Percentiles rank a stretch among this genome's conserved stretches.
Conservation (phyloP, 2,113 vertebrate genomes). For the Eulemur macaco region DNA sequence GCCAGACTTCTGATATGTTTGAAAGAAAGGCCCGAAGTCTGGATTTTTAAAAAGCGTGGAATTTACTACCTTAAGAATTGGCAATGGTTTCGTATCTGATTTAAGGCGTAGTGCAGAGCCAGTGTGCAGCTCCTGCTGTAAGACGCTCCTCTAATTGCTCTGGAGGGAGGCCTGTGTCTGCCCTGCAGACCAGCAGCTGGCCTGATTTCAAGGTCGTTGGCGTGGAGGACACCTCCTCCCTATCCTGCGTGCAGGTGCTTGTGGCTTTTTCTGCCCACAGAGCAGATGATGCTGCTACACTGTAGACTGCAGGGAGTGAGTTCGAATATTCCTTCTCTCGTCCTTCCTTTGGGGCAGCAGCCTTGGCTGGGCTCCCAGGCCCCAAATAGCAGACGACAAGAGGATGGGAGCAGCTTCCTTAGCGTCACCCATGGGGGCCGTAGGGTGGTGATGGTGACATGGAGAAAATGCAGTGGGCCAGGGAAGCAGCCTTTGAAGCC, state of each 20-base stretch:
- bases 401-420: background rate
- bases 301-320: background rate
- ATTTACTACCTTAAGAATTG: background rate
- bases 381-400: background rate
- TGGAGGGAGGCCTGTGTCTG: background rate
- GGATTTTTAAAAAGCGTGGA: background rate
- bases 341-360: background rate
- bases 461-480: background rate
- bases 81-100: background rate
- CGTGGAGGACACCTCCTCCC: background rate
- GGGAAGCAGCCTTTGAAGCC: conserved; percentile 9
- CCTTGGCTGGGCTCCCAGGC: background rate
- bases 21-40: background rate
- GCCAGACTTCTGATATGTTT: background rate
- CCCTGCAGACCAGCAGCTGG: background rate
- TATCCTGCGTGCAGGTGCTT: background rate
- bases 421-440: accelerated
- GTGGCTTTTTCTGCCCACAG: conserved; percentile 39
- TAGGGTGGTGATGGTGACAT: background rate
- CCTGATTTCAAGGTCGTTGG: conserved; percentile 9
- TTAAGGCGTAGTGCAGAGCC: background rate
- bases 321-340: background rate
- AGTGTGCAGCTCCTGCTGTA: background rate
- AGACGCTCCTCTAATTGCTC: background rate
- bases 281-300: background rate